Evolutionary conservation across 2,888 invertebrate genomes (phyloP).

Genomic region (Scaptomyza parva): DNA sequence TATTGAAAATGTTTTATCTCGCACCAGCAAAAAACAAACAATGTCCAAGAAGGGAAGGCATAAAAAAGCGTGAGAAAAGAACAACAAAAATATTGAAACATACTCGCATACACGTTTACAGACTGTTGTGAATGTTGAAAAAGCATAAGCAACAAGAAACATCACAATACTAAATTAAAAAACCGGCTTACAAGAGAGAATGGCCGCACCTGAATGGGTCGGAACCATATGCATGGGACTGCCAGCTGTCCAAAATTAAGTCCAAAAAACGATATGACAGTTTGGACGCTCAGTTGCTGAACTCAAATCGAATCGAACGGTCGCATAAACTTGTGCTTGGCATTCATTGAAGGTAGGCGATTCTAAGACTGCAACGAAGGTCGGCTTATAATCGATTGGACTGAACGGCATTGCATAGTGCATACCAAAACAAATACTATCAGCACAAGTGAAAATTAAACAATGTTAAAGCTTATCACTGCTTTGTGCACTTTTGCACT

Average conservation of each 20-base stretch:
- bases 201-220: constrained; percentile 17
- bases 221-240: constrained; percentile 21
- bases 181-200: constrained; percentile 70
- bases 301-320: constrained; percentile 65
- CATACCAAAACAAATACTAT: not conserved
- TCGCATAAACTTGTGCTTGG: constrained; percentile 57
- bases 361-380: constrained; percentile 58
- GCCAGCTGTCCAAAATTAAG: constrained; percentile 50
- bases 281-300: constrained; percentile 66
- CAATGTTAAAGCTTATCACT: constrained; percentile 46
- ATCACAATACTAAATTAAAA: constrained; percentile 23
- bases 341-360: constrained; percentile 36
- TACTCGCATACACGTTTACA: constrained; percentile 21
- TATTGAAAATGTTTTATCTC: no score
- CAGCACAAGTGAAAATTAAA: not conserved
- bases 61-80: constrained; percentile 12
- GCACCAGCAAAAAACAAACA: not conserved
- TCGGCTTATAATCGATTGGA: constrained; percentile 60
- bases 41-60: not conserved
- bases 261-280: constrained; percentile 59
- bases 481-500: constrained; percentile 29
- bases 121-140: constrained; percentile 9
- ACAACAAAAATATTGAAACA: constrained; percentile 6
- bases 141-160: constrained; percentile 36
- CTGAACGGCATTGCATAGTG: constrained; percentile 6